Evolutionary conservation across 2,888 invertebrate genomes (phyloP).

Genomic region (Chymomyza procnemis): DNA sequence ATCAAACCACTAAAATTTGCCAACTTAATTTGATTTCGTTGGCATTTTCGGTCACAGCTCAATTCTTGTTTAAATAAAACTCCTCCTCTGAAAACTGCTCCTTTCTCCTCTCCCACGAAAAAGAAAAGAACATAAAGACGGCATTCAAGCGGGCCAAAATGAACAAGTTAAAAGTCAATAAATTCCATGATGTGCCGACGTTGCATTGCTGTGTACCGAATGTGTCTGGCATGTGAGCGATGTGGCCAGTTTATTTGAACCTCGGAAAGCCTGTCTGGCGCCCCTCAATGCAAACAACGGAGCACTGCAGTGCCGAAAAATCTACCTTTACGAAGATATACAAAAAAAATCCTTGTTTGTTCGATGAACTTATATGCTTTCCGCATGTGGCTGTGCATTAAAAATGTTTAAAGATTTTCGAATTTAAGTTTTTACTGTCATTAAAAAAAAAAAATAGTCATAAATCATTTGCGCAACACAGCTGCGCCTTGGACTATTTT

Average conservation of each 20-base stretch:
- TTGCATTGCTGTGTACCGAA: neutral
- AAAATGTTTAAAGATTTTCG: neutral
- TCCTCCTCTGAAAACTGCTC: no score
- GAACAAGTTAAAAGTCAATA: conserved; percentile 40
- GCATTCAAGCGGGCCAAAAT: conserved; percentile 6
- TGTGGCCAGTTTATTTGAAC: neutral
- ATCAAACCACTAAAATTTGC: no score
- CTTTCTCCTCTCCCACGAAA: no score
- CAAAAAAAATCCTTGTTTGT: neutral
- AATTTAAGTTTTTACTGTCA: neutral
- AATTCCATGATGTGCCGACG: conserved; percentile 17
- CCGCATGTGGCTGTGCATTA: no score
- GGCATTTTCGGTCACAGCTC: neutral
- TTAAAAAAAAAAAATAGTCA: neutral
- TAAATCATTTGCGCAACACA: neutral
- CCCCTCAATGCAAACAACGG: neutral
- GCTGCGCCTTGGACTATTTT: neutral
- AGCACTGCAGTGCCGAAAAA: neutral
- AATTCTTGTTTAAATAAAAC: conserved; percentile 14
- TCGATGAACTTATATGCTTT: neutral
- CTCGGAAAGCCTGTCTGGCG: neutral
- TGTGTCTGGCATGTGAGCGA: neutral
- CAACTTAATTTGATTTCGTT: neutral
- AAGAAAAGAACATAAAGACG: neutral
- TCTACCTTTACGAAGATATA: neutral